Evolutionary conservation across 2,888 invertebrate genomes (phyloP), one percentile per base, ranked within the genome.

Genomic region (Noctuana brunneofusca): DNA sequence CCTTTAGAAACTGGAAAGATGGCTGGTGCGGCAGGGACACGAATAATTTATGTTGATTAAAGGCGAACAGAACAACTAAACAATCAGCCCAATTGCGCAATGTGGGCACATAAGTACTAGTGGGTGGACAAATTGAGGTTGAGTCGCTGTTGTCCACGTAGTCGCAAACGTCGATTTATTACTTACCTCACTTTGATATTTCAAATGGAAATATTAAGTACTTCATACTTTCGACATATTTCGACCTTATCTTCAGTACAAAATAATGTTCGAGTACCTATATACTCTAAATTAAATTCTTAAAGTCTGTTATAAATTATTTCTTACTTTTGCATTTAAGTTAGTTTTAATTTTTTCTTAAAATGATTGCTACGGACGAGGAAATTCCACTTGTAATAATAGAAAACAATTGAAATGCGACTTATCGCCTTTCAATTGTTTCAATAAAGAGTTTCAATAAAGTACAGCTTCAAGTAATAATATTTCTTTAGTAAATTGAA

Each of bases 71-170:
- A 50, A 60, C 43, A 53, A 53, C 54, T 62, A 62, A 62, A 67
- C 67, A 71, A 72, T 70, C 66, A 68, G 67, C 65, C 68, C 69
- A 72, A 72, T 71, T 72, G 70, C 69, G 66, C 69, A 72, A 71
- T 70, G 65, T 70, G 63, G 66, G 53, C 24, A 60, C 53, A 60
- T 60, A 60, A 60, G 60, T 60, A 54, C 64, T 65, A 60, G 70
- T 72, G 71, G 72, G 71, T 69, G 72, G 71, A 71, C 71, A 71
- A 71, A 72, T 71, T 71, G 72, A 60, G 68, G 68, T 65, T 71
- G 72, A 72, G 58, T 58, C 30, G 32, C 27, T 30, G 58, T 58
- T n/a, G 38, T 32, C 32, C n/a, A 3, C 38, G 32, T 30, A 41
- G 41, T 9, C 48, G 20, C 53, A 20, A 38, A 50, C 49, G 43